Evolutionary conservation across 2,797 vertebrate species (phyloP).

Genomic region (Pipistrellus kuhlii): DNA sequence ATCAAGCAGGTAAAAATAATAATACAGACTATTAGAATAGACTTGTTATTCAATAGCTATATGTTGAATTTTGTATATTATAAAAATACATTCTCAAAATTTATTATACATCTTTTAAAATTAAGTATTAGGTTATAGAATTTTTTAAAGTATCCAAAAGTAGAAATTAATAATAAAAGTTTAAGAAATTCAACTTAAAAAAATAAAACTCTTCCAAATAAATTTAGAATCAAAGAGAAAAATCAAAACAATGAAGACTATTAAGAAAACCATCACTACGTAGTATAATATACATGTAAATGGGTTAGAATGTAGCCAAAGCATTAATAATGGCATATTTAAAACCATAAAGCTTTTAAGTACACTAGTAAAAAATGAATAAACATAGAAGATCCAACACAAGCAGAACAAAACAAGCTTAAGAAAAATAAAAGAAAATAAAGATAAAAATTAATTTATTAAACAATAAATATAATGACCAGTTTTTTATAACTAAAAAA

Average conservation of each 20-base stretch:
- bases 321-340: neutral
- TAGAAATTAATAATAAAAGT: slow-evolving; percentile 7
- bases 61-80: neutral
- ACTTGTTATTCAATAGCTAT: neutral
- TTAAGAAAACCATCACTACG: neutral
- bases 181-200: slow-evolving; percentile 14
- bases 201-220: neutral
- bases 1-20: neutral
- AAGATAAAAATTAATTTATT: slow-evolving; percentile 20
- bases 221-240: slow-evolving; percentile 45
- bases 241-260: slow-evolving; percentile 9
- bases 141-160: neutral
- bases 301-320: neutral
- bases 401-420: neutral
- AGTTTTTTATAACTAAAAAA: slow-evolving; percentile 17
- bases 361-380: neutral
- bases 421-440: neutral
- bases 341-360: slow-evolving; percentile 11
- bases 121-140: neutral
- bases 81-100: slow-evolving; percentile 23
- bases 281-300: neutral
- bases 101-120: neutral
- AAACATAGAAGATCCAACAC: neutral
- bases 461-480: neutral
- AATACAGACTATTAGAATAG: neutral